Base-by-base conservation (phyloP, 2,797 vertebrate genomes). In the Centroberyx gerrardi region DNA sequence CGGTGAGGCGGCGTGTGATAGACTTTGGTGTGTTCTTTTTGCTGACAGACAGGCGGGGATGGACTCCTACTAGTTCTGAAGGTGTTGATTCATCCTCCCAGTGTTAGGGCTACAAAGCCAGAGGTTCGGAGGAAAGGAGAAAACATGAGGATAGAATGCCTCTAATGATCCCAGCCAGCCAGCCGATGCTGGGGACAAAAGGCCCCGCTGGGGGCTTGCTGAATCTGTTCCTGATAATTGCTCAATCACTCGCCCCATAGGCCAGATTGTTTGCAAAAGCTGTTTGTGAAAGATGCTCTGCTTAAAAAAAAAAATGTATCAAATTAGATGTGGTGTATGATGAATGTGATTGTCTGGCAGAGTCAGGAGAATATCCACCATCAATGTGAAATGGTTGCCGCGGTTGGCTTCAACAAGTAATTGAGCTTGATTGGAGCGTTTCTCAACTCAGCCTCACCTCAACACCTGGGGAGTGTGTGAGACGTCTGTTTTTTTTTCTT, bases 221-320 rank as follows among this genome's bases (percentile, higher is more conserved):
- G 68, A 86, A 87, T 90, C 80, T 86, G 72, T 84, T 87, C 74
- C 87, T 81, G 52, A 77, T 93, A 95, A 94, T 94, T 93, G 91
- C 82, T 87, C 88, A 87, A 85, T 91, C 82, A 74, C 85, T 86
- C 55, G 70, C 78, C 87, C 82, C 36, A 28, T 81, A 71, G 81
- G 80, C 77, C 58, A 29, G 62, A 68, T 65, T 76, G 77, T 87
- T 78, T 79, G 60, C 70, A 78, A 74, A 69, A 38, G 78, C 53
- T 5, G 17, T 67, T 83, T 68, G 74, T 61, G 10, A 82, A 78
- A 83, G 77, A 87, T 67, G 71, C 29, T 67, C 29, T 49, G 44
- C 48, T 54, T 76, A n/a, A 71, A 55, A 55, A 44, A n/a, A 62
- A 85, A 81, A 77, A 87, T 14, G 40, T 17, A 62, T 78, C 64